A percentile compares a stretch with the other conserved stretches of the same genome.
Evolutionary conservation across 2,113 vertebrate genomes (phyloP).

Genomic region (Aramus guarauna): DNA sequence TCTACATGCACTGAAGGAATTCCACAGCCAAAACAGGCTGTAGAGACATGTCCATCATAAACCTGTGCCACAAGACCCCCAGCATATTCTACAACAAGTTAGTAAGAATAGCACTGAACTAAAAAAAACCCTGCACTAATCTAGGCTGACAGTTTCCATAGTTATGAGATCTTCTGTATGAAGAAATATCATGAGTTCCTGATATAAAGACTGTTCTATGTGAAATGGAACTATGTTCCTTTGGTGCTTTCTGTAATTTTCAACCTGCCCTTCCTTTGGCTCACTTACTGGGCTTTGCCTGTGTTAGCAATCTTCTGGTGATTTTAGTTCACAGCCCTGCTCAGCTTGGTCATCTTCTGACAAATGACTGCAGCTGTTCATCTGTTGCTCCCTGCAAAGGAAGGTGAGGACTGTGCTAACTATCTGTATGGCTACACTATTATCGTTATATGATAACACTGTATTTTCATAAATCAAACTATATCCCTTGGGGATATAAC

Average conservation of each 20-base stretch:
- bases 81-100: not conserved
- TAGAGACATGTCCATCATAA: not conserved
- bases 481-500: not conserved
- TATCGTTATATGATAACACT: not conserved
- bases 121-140: not conserved
- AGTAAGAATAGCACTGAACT: not conserved
- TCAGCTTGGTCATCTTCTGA: not conserved
- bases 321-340: not conserved
- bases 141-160: not conserved
- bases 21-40: not conserved
- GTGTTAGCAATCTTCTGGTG: not conserved
- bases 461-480: not conserved
- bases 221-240: not conserved
- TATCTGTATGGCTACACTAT: not conserved
- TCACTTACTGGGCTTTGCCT: not conserved
- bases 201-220: not conserved
- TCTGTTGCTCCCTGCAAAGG: not conserved
- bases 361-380: not conserved
- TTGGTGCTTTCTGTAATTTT: not conserved
- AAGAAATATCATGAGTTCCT: not conserved
- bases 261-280: not conserved
- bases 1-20: not conserved
- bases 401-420: not conserved
- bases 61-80: not conserved
- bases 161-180: not conserved